Evolutionary conservation across 2,888 invertebrate genomes (phyloP), one percentile per base, ranked within the genome.

Genomic region (Ectemnius cavifrons): DNA sequence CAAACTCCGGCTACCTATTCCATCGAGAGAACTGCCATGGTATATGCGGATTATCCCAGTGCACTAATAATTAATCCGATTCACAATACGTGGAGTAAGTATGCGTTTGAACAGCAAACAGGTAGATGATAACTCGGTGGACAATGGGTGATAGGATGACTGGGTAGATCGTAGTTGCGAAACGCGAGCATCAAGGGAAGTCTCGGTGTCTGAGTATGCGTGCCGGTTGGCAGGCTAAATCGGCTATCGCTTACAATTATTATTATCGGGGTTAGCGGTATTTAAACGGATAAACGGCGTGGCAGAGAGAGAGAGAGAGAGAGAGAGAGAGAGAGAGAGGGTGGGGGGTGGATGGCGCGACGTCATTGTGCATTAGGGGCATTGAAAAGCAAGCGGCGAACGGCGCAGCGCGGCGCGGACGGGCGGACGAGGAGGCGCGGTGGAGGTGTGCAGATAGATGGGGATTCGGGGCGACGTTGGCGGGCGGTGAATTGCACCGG

Each of bases 281-380:
- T 77, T 77, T 79, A 74, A 81, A 73, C 67, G 72, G 77, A 82
- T 79, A 77, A 80, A 79, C 79, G 71, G 72, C 74, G 68, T 67
- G 70, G 47, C 47, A 11, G 13, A 47, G 13, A 3, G n/a, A 4
- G 2, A 2, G 47, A 2, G 1, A 20, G 2, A 2, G 20, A 20
- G 49, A n/a, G 2, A 8, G 49, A 4, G n/a, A 13, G 13, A 0
- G 52, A 5, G 14, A 16, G 52, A 16, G n/a, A 2, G 63, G 62
- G 67, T 78, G 76, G 67, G 8, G 37, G 5, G 37, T 6, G 67
- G 75, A 63, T 75, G 77, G 71, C 68, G 70, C 62, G 69, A 47
- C 71, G 63, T 79, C 68, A 71, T 76, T 68, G 76, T 67, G 77
- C 71, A 60, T 80, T 65, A 65, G 71, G 77, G 60, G 69, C 61